Percentiles rank a stretch among this genome's conserved stretches.
Evolutionary conservation across 2,888 invertebrate species (phyloP).

Genomic region (Eupeodes latifasciatus): DNA sequence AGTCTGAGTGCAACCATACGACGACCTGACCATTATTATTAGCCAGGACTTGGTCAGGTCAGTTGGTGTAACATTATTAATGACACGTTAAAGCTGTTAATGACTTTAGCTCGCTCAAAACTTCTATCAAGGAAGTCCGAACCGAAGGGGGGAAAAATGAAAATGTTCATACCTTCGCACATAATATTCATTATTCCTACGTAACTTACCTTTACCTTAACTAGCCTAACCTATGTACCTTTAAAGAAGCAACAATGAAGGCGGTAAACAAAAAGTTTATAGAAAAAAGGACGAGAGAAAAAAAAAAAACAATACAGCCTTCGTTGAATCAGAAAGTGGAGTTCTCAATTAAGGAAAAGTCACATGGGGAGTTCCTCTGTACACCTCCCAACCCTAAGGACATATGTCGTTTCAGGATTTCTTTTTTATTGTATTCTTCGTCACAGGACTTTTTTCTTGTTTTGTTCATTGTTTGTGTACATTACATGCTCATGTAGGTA

Average conservation of each 20-base stretch:
- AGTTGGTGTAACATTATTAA: conserved; percentile 68
- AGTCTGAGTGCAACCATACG: conserved; percentile 34
- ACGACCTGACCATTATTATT: conserved; percentile 54
- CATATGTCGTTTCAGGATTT: conserved; percentile 25
- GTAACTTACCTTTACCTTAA: too few species aligned
- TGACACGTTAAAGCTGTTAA: conserved; percentile 70
- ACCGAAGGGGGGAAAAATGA: not conserved
- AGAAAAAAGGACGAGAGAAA: conserved; percentile 7
- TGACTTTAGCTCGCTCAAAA: conserved; percentile 57
- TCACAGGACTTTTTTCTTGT: too few species aligned
- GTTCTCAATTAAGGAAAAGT: conserved; percentile 68
- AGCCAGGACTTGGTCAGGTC: conserved; percentile 62
- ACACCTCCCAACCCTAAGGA: conserved; percentile 5
- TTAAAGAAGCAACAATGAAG: conserved; percentile 39
- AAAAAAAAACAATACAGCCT: conserved; percentile 33
- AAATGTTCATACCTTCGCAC: not conserved
- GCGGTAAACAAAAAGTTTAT: conserved; percentile 42
- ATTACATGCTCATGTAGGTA: conserved; percentile 7
- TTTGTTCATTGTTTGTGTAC: conserved; percentile 59
- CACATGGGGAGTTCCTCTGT: conserved; percentile 35
- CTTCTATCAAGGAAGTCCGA: conserved; percentile 3
- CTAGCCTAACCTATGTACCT: not conserved
- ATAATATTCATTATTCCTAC: not conserved
- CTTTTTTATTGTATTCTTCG: not conserved
- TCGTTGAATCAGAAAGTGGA: conserved; percentile 65